A percentile compares a stretch with the other conserved stretches of the same genome.
Evolutionary conservation across 2,113 vertebrate species (phyloP).

Genomic region (Laticauda laticaudata): DNA sequence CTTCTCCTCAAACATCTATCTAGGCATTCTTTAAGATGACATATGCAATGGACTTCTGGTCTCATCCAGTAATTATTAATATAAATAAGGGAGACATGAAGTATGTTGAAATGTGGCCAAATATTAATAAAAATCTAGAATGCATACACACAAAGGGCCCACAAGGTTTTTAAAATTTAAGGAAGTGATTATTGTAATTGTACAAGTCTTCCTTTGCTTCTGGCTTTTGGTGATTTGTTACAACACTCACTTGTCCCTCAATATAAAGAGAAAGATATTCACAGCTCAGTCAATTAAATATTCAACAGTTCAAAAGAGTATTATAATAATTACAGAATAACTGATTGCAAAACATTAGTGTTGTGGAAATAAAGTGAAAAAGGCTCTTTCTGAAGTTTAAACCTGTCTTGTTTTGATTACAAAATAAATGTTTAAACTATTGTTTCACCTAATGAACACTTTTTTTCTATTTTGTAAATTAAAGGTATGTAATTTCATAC

Average conservation of each 20-base stretch:
- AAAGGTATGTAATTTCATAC: not conserved
- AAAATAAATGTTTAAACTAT: conserved; percentile 13
- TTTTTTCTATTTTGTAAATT: not conserved
- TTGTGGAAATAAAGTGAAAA: not conserved
- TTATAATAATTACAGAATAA: not conserved
- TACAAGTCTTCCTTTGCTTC: not conserved
- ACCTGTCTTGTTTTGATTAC: not conserved
- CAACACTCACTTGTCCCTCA: not conserved
- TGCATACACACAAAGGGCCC: not conserved
- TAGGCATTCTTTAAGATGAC: not conserved
- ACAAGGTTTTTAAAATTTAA: not conserved
- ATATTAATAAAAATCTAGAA: not conserved
- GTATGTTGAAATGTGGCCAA: not conserved
- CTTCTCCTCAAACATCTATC: not conserved
- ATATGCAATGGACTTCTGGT: not conserved
- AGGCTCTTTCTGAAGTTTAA: conserved; percentile 10
- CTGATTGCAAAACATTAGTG: not conserved
- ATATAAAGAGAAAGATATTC: conserved; percentile 12
- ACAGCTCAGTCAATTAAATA: conserved; percentile 29
- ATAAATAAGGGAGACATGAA: not conserved
- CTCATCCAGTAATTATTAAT: not conserved
- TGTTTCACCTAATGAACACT: not conserved
- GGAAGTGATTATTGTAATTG: not conserved
- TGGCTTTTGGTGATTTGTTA: not conserved
- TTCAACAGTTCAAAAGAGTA: conserved; percentile 15